Evolutionary conservation across 2,888 invertebrate species (phyloP).

Genomic region (Chloromyia formosa): DNA sequence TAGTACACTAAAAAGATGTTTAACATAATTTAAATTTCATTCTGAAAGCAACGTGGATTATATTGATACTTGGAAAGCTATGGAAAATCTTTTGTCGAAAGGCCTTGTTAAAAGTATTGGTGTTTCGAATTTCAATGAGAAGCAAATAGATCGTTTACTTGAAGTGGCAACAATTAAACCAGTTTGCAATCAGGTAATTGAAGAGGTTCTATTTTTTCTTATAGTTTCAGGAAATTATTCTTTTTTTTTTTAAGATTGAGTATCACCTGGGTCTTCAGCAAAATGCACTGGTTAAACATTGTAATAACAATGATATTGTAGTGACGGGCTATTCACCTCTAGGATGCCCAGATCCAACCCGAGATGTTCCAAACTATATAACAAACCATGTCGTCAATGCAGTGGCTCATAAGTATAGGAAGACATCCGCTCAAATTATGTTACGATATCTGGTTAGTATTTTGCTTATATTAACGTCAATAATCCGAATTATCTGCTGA

Average conservation of each 20-base stretch:
- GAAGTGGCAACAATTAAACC: slow-evolving; percentile 73
- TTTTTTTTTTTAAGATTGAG: slow-evolving; percentile 7
- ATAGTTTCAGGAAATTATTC: not conserved
- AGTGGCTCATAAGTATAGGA: slow-evolving; percentile 4
- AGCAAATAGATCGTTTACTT: slow-evolving; percentile 77
- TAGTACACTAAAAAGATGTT: not conserved
- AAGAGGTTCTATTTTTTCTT: too few relatives aligned
- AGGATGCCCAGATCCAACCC: slow-evolving; percentile 1
- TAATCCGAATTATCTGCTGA: not conserved
- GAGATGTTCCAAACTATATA: slow-evolving; percentile 12
- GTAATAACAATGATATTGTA: not conserved
- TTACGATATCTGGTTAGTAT: slow-evolving; percentile 20
- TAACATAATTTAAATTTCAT: not conserved
- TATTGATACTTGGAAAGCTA: slow-evolving; percentile 79
- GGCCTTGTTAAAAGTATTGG: slow-evolving; percentile 83
- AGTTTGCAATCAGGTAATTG: slow-evolving; percentile 68
- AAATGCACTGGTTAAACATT: slow-evolving; percentile 13
- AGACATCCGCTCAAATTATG: slow-evolving; percentile 9
- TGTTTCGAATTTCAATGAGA: slow-evolving; percentile 85
- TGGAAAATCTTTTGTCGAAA: slow-evolving; percentile 78
- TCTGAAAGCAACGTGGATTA: slow-evolving; percentile 72
- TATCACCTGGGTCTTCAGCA: slow-evolving; percentile 1
- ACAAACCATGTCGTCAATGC: not conserved
- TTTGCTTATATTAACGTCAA: not conserved
- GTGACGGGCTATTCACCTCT: slow-evolving; percentile 20